Evolutionary conservation across 1,140 invertebrate species (phyloP).

Genomic region (Chrysoperla carnea): DNA sequence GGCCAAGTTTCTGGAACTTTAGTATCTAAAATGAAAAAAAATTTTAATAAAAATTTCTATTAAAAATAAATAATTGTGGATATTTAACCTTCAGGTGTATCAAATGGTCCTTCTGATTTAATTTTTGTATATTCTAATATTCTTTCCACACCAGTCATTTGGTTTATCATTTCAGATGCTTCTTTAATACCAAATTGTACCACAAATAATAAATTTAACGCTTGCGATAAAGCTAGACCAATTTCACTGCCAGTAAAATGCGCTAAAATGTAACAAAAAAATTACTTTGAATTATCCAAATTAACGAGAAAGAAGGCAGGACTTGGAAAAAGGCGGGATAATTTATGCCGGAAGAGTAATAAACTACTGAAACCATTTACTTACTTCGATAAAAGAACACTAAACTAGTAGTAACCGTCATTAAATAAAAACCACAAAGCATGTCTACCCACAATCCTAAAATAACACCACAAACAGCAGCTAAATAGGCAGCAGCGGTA

Average conservation of each 20-base stretch:
- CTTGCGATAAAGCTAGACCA: slow-evolving; percentile 73
- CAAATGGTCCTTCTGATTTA: slow-evolving; percentile 22
- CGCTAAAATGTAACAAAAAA: slow-evolving; percentile 10
- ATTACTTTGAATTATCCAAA: too few species aligned
- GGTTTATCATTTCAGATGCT: slow-evolving; percentile 45
- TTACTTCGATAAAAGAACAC: slow-evolving; percentile 29
- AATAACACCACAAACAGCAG: slow-evolving; percentile 58
- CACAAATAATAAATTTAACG: slow-evolving; percentile 58
- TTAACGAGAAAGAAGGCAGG: too few species aligned
- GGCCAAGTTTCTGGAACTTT: slow-evolving; percentile 1
- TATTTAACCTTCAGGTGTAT: slow-evolving; percentile 6
- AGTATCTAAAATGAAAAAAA: slow-evolving; percentile 1
- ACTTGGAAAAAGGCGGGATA: too few species aligned
- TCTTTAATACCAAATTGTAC: slow-evolving; percentile 72
- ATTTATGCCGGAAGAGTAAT: too few species aligned
- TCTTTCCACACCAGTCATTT: background rate
- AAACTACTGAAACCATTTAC: background rate
- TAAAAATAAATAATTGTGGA: too few species aligned
- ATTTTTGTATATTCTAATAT: slow-evolving; percentile 29
- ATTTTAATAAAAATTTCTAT: too few species aligned
- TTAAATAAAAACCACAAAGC: slow-evolving; percentile 49
- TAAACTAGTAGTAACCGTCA: slow-evolving; percentile 43
- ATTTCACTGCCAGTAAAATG: slow-evolving; percentile 36
- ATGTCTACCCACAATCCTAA: slow-evolving; percentile 62
- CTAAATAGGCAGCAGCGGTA: slow-evolving; percentile 47